Percentiles rank a stretch among this genome's conserved stretches.
phyloP scores from a whole-genome alignment of 1,140 invertebrate genomes.

The Orchestia grillus region DNA sequence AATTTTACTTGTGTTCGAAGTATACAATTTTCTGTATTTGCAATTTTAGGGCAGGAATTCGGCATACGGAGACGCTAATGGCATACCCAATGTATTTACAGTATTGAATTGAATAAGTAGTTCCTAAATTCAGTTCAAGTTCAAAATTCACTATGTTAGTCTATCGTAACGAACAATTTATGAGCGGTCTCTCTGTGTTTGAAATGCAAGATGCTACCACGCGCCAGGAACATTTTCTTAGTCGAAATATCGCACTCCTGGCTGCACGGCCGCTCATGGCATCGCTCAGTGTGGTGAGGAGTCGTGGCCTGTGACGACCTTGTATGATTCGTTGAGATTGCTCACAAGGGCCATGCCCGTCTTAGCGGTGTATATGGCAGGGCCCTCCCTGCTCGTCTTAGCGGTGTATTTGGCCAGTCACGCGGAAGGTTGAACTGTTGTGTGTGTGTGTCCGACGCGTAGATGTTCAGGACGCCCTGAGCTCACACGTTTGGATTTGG shows the following conservation, averaged over 20 bases:
- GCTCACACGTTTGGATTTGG: neutral
- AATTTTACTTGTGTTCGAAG: neutral
- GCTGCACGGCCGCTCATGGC: neutral
- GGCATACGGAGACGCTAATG: neutral
- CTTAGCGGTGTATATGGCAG: no score
- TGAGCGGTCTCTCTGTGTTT: neutral
- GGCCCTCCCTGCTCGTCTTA: neutral
- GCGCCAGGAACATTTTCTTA: neutral
- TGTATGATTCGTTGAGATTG: neutral
- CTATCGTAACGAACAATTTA: neutral
- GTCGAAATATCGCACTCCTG: neutral
- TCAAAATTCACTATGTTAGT: neutral
- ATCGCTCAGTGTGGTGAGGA: neutral
- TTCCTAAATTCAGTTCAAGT: neutral
- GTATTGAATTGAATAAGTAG: neutral
- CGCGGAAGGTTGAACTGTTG: neutral
- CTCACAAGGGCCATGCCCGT: neutral
- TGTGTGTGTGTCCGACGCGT: neutral
- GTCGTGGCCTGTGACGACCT: neutral
- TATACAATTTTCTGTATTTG: neutral
- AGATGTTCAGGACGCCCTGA: neutral
- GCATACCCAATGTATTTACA: neutral
- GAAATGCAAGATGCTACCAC: neutral
- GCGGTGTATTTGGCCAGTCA: constrained; percentile 5
- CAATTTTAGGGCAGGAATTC: neutral